Base-by-base conservation (phyloP, 2,113 vertebrate species). In the Actenoides hombroni region DNA sequence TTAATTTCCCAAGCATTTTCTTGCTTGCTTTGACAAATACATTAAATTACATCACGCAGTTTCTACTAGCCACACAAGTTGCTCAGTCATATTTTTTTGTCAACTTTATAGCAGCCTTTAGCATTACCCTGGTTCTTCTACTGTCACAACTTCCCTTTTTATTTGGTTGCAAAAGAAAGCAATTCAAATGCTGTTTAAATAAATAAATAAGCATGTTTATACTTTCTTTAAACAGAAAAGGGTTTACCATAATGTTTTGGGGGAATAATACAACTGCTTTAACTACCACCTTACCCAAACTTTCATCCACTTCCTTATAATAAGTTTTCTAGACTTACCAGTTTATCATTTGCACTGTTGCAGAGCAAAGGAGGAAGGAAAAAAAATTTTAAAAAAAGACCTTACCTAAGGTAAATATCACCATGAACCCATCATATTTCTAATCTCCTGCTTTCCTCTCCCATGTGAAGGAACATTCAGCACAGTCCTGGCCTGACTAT, bases 191-290 rank as follows among this genome's bases (percentile, higher is more conserved):
- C 7, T 59, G 15, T 28, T 29, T 9, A 37, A 75, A 46, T 18
- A 28, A 24, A 49, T 24, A 49, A 42, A 29, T 24, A 24, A 12
- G 7, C 2, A 39, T 6, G 1, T 25, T 64, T 69, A 9, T 53
- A 28, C 9, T 75, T 59, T 26, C 33, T 71, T 91, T 78, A n/a
- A 81, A 59, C 5, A 60, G 25, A 16, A 73, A 44, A 67, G 7
- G 4, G 44, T 5, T 39, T 77, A 64, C 25, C 31, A 63, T 10
- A 44, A 3, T 16, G 2, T 64, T 63, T 48, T 68, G 10, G 13
- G 2, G 0, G n/a, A 80, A 44, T 11, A 56, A 40, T 4, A 13
- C 17, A 70, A 61, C 2, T n/a, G 60, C 14, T 1, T 0, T 6
- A 63, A 35, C 13, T 31, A 46, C 42, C 20, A n/a, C 24, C 13